A percentile compares a stretch with the other conserved stretches of the same genome.
These are phyloP conservation scores for Hiodon tergisus DNA, from an alignment of 2,113 vertebrate species.

Conservation along the genomic window DNA sequence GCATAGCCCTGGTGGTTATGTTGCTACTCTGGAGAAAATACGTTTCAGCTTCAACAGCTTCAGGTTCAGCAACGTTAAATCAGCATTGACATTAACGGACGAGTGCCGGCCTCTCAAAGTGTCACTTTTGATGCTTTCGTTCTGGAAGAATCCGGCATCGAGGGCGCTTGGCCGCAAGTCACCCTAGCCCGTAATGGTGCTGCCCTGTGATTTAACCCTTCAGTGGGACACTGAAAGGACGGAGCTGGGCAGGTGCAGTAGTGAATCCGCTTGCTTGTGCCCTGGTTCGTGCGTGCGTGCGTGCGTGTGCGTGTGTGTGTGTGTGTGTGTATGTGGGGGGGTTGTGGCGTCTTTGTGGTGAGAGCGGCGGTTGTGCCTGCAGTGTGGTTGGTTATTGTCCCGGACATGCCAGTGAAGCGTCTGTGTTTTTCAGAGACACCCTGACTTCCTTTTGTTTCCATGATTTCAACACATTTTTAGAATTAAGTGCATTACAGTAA, in stretches of 20 bases:
- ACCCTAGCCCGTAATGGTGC: not conserved
- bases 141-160: not conserved
- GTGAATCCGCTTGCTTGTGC: no score
- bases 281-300: not conserved
- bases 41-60: not conserved
- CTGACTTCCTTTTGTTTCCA: no score
- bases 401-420: no score
- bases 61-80: not conserved
- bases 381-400: no score
- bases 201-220: not conserved
- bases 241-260: not conserved
- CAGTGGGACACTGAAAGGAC: not conserved
- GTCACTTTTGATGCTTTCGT: slow-evolving; percentile 24
- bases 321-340: not conserved
- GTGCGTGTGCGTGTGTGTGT: not conserved
- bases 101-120: slow-evolving; percentile 34
- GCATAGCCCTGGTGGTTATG: no score
- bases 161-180: slow-evolving; percentile 3
- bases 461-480: no score
- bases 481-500: no score
- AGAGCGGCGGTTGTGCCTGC: no score
- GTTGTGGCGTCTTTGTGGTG: no score
- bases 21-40: no score
- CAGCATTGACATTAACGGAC: not conserved
- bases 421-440: no score